Conservation (phyloP, 2,797 vertebrate species). For the Bovichtus diacanthus region DNA sequence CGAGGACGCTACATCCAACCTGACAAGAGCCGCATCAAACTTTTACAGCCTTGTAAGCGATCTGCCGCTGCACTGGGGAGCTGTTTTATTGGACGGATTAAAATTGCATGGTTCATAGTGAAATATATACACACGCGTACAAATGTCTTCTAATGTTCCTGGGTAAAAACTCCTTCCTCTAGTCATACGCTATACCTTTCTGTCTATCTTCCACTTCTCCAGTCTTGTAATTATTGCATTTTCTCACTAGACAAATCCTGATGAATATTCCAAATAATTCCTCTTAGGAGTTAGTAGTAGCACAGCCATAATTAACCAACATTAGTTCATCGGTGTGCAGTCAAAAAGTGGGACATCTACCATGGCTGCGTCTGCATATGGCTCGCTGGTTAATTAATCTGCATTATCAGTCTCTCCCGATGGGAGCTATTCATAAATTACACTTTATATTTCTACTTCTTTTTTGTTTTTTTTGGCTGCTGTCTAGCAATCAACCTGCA, state of each 20-base stretch:
- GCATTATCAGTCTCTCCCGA: slow-evolving; percentile 22
- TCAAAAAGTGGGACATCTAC: slow-evolving; percentile 64
- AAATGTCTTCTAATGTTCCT: slow-evolving; percentile 25
- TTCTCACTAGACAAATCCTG: slow-evolving; percentile 25
- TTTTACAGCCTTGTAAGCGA: slow-evolving; percentile 78
- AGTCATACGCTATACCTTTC: neutral
- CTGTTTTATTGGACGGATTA: slow-evolving; percentile 77
- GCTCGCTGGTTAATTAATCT: slow-evolving; percentile 62
- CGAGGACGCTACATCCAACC: slow-evolving; percentile 66
- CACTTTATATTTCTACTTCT: slow-evolving; percentile 3
- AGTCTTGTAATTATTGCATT: slow-evolving; percentile 44
- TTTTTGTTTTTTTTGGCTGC: slow-evolving; percentile 32
- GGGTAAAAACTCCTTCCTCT: neutral
- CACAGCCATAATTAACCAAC: slow-evolving; percentile 61
- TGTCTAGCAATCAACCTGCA: slow-evolving; percentile 5
- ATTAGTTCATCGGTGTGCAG: slow-evolving; percentile 56
- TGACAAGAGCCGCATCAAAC: slow-evolving; percentile 79
- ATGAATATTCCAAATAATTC: slow-evolving; percentile 53
- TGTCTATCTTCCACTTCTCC: slow-evolving; percentile 7
- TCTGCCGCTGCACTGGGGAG: slow-evolving; percentile 56
- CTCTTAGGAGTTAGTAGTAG: slow-evolving; percentile 44
- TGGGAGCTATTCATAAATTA: slow-evolving; percentile 50
- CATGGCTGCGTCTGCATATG: slow-evolving; percentile 53
- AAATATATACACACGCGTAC: slow-evolving; percentile 44
- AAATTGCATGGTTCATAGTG: slow-evolving; percentile 76